phyloP scores from a whole-genome alignment of 2,888 invertebrate species.

The Lasioglossum malachurum region DNA sequence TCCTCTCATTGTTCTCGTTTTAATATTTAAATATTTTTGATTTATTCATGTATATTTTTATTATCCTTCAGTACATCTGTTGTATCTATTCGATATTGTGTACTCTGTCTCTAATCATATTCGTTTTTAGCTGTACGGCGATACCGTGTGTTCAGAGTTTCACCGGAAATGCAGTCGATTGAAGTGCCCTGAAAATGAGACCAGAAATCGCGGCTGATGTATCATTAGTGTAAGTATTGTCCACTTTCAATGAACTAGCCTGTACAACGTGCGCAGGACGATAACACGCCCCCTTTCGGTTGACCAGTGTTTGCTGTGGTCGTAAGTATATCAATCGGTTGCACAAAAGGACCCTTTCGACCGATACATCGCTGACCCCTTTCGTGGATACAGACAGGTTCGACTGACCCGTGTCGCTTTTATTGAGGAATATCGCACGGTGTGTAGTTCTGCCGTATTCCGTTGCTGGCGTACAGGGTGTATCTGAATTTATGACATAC shows the following conservation, averaged over 20 bases:
- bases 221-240: neutral
- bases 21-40: neutral
- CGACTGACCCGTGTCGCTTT: constrained; percentile 59
- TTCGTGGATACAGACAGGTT: constrained; percentile 50
- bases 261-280: neutral
- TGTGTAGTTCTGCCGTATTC: constrained; percentile 40
- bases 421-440: constrained; percentile 52
- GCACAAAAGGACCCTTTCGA: constrained; percentile 47
- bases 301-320: constrained; percentile 43
- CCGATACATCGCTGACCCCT: constrained; percentile 47
- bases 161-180: neutral
- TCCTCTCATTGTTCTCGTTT: too few species aligned
- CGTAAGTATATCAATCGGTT: constrained; percentile 57
- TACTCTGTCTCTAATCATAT: neutral
- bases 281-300: constrained; percentile 23
- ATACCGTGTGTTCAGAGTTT: too few species aligned
- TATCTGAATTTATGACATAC: neutral
- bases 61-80: neutral
- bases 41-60: neutral
- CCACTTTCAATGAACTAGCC: constrained; percentile 12
- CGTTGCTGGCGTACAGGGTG: constrained; percentile 17
- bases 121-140: neutral
- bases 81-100: neutral
- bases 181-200: neutral
- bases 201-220: neutral